phyloP scores from a whole-genome alignment of 2,113 vertebrate species.

The Maccullochella peelii region DNA sequence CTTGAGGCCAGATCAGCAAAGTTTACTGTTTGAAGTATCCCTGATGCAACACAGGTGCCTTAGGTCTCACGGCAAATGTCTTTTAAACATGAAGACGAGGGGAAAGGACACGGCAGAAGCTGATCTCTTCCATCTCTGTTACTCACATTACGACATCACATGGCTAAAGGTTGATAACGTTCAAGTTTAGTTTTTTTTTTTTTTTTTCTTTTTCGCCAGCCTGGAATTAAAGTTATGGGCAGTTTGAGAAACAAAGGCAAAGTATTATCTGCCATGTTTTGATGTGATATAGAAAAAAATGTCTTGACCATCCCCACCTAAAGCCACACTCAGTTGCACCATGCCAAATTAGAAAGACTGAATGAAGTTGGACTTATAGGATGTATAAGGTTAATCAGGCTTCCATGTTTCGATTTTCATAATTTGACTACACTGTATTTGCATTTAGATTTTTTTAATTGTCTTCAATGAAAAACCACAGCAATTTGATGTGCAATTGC shows the following conservation, averaged over 20 bases:
- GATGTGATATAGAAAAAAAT: background rate
- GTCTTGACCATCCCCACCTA: background rate
- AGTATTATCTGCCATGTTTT: background rate
- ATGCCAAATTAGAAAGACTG: background rate
- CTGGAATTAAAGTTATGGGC: background rate
- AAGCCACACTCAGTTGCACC: background rate
- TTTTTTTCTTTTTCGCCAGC: background rate
- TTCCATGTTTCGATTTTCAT: background rate
- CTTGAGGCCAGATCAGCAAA: constrained; percentile 22
- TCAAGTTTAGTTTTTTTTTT: background rate
- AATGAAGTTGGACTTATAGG: background rate
- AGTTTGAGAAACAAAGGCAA: background rate
- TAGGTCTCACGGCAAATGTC: constrained; percentile 51
- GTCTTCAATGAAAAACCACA: background rate
- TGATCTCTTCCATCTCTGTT: constrained; percentile 37
- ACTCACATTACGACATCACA: constrained; percentile 24
- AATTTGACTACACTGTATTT: background rate
- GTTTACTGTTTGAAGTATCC: constrained; percentile 52
- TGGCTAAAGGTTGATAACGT: background rate
- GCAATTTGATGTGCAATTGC: background rate
- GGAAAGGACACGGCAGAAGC: constrained; percentile 2
- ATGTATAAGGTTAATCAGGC: no score
- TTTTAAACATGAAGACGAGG: constrained; percentile 46
- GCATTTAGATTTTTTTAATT: background rate
- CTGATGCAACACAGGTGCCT: constrained; percentile 65